Evolutionary conservation across 2,888 invertebrate species (phyloP), one percentile per base, ranked within the genome.

Genomic region (Podabrus alpinus): DNA sequence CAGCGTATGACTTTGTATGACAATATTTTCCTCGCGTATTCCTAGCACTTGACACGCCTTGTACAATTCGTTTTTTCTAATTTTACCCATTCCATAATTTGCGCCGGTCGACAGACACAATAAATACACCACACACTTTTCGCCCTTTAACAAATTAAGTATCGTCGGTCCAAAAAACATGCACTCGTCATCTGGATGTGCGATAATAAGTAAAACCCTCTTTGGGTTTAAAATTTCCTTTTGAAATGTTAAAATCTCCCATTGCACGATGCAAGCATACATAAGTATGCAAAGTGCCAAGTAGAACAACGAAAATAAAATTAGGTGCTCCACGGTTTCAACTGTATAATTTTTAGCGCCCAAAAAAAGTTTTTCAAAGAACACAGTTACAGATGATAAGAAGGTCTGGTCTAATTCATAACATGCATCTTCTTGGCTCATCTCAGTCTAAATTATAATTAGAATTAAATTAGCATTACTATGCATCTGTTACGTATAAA

Each of bases 141-240:
- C 89, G 66, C 91, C 89, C 80, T 90, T 91, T 1, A 88, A 85
- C 75, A 95, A 88, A 84, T 93, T 90, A 78, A 94, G 90, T 78
- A 97, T 92, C 60, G 95, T 91, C 15, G 99, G 99, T 0, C 97
- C 96, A 87, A 99, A 99, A 87, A 99, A 99, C 99, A 99, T 98
- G 82, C 96, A 96, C 86, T 99, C 99, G 86, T 99, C 99, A 87
- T 99, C 99, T 15, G 99, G 99, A 89, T 99, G 99, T 17, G 99
- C 97, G 62, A 92, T 95, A 1, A 98, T 93, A 70, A 99, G 86
- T 25, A 98, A 88, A 62, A 96, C 91, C 80, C 95, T 88, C 77
- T 88, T 88, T 1, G 90, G 88, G 61, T 89, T 86, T 59, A 89
- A 87, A 13, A 90, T 88, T 24, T 89, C 89, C 29, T 88, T 88